Base-by-base conservation (phyloP, 2,113 vertebrate species). In the Baryphthengus martii region DNA sequence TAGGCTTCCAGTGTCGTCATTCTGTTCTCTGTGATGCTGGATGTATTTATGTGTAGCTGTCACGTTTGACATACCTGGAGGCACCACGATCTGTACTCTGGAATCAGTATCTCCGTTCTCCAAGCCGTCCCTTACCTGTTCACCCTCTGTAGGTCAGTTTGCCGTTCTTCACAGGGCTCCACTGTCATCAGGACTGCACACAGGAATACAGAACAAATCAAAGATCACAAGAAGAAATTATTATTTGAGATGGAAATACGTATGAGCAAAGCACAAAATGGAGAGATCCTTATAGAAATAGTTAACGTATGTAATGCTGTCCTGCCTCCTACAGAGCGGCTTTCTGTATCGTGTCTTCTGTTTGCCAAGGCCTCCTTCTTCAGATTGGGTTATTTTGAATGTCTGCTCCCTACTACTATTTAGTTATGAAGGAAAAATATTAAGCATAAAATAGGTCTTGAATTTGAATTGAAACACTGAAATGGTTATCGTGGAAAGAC, bases 221-320 rank as follows among this genome's bases (percentile, higher is more conserved):
- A 74, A 11, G 20, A 66, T 55, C 1, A 0, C 61, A 59, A 31
- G 35, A 47, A 74, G 31, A 63, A 67, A 20, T 21, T 4, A 6
- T 24, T 66, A 24, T 55, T 66, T 74, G 8, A 76, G 78, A 26
- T 45, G 19, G 29, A 80, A 85, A 12, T 79, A 28, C 8, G 6
- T 47, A 8, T 35, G 33, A 61, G 61, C 31, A 11, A 62, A 66
- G 59, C 10, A 59, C 25, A 23, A 66, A 37, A 26, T 76, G 37
- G 23, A 65, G 23, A 42, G 13, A 39, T 78, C 59, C 74, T 42
- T 25, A 15, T 73, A 74, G 67, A 90, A 63, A 55, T 12, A 84
- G 13, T 77, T 65, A 23, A 0, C 2, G 2, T 39, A 12, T 0
- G 0, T 73, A 77, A 55, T 80, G 28, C 20, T 92, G 59, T n/a